Evolutionary conservation across 2,888 invertebrate species (phyloP), one percentile per base, ranked within the genome.

Genomic region (Aleiodes leptofemur): DNA sequence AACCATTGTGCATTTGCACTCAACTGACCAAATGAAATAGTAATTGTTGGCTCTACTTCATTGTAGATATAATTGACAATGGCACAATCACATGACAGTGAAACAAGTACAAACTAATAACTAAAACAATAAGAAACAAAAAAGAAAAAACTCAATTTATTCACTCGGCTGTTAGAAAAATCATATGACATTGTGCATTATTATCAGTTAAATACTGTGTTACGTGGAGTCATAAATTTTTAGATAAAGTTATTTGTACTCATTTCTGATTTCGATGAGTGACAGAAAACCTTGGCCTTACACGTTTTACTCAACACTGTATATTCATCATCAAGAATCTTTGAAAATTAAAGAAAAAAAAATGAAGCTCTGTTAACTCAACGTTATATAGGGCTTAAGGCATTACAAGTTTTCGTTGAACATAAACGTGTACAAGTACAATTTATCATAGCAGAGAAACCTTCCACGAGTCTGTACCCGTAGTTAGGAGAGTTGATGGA

Each of bases 351-450:
- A 11, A 43, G n/a, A n/a, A 43, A 43, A 8, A 43, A 3, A 43
- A 43, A 9, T 43, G 8, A 43, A 64, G 29, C 43, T 16, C 48
- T 64, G 48, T 48, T 48, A 64, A 64, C 43, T 64, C 23, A 64
- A 48, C 64, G 23, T 48, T 43, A 64, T 48, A 43, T 16, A 48
- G 23, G 64, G 64, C 43, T 64, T 16, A 64, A 64, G 64, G 64
- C 43, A 64, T 64, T 23, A 43, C 43, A 64, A 64, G 64, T 64
- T 64, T 64, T 64, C 64, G 64, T 43, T 69, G 56, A 43, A 43
- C 53, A 69, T n/a, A 43, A 69, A 69, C 69, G 69, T 55, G 69
- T 71, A n/a, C 57, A 71, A 71, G 71, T 71, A 71, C 50, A 48
- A 71, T 71, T 71, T 71, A 71, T 71, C 71, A 71, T 71, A 11